These are phyloP conservation scores for Chydorus sphaericus DNA, from an alignment of 2,888 invertebrate genomes.

Conservation along the genomic window DNA sequence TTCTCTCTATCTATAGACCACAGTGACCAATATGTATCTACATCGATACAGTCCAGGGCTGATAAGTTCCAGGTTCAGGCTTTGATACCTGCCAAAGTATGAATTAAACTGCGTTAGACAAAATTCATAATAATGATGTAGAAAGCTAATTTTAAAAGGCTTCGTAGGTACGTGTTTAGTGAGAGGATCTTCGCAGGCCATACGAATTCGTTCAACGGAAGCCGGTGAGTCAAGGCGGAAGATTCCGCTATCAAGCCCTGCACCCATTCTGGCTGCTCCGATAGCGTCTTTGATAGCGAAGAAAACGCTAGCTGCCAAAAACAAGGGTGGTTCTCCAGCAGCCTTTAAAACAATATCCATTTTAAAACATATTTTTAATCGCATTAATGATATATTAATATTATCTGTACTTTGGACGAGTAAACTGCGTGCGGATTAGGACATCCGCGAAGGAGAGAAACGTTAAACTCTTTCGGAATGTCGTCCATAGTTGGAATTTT, in stretches of 20 bases:
- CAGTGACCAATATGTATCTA: not conserved
- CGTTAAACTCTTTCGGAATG: conserved; percentile 82
- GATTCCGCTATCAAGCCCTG: conserved; percentile 33
- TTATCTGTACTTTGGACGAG: conserved; percentile 73
- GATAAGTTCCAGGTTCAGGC: not conserved
- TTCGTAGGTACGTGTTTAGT: conserved; percentile 26
- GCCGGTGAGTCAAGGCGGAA: conserved; percentile 28
- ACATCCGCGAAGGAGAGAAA: conserved; percentile 75
- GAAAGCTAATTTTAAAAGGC: not conserved
- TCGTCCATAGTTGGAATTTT: conserved; percentile 87
- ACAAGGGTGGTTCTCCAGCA: conserved; percentile 88
- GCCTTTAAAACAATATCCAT: conserved; percentile 43
- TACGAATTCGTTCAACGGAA: conserved; percentile 31
- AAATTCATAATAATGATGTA: not conserved
- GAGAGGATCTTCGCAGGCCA: conserved; percentile 32
- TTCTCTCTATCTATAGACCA: no score
- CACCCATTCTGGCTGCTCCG: conserved; percentile 55
- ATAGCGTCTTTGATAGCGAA: conserved; percentile 85
- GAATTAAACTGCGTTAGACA: not conserved
- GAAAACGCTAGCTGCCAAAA: conserved; percentile 68
- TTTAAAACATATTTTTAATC: not conserved
- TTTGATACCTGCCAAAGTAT: not conserved
- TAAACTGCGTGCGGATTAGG: conserved; percentile 82
- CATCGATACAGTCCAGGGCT: conserved; percentile 3
- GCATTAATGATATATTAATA: not conserved